Base-by-base conservation (phyloP, 2,797 vertebrate genomes). In the Darevskia mixta region DNA sequence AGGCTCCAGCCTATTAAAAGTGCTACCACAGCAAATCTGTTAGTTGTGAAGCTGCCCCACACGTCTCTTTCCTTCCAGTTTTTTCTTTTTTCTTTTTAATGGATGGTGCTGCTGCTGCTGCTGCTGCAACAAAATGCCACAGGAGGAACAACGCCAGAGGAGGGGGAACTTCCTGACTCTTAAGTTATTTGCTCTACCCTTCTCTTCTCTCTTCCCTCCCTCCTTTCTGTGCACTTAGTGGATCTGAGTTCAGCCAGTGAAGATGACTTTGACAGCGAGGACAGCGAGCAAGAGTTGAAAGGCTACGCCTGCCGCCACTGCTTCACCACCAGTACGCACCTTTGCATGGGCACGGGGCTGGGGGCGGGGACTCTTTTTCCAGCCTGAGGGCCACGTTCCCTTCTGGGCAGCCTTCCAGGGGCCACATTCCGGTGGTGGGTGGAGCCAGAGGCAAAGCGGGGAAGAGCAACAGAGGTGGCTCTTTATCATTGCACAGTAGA, bases 221-320 rank as follows among this genome's bases (percentile, higher is more conserved):
- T 55, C 6, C 86, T 66, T 90, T 94, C 67, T n/a, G 0, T 71
- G 1, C 58, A 25, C 94, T 29, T 95, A 99, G 99, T 99, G 98
- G 99, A 99, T 96, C 97, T 99, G 94, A 99, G 99, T 93, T 99
- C 99, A 0, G 99, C 99, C 97, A 99, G 98, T 0, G 99, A 99
- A 95, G 99, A 99, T 98, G 99, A 99, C 96, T 99, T 99, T 85
- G 99, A 99, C 98, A 99, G 99, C 27, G 99, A 99, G 95, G 99
- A 99, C 98, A 99, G 99, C 1, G 99, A 99, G 87, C 99, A 99
- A 97, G 99, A 99, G 92, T 97, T 99, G 97, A 99, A 99, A 96
- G 99, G 99, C 92, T 99, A 99, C 98, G 99, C 99, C 95, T 99
- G 99, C 93, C 98, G 99, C 32, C 99, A 99, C 97, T 99, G 99